Base-by-base conservation (phyloP, 1,140 invertebrate genomes). In the Tribolium castaneum region DNA sequence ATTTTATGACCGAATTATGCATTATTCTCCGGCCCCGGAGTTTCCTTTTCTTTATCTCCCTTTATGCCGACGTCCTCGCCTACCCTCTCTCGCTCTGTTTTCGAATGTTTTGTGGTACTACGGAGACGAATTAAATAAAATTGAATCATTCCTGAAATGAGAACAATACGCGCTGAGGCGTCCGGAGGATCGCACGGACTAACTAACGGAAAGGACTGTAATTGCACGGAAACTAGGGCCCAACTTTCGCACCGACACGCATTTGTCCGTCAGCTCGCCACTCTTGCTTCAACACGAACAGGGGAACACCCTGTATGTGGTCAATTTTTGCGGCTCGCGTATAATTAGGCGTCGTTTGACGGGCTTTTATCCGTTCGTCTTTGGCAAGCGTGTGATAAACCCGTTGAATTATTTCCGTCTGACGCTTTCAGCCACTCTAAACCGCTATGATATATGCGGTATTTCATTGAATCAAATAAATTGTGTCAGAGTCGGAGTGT, bases 1-100 rank as follows among this genome's bases (percentile, higher is more conserved):
- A 86, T 86, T 87, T 87, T 87, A 87, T 84, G 86, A 86, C 83
- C 86, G 83, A 87, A 87, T 87, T 87, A 87, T 87, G 86, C 86
- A 87, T 87, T 87, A 86, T 86, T 84, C 81, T 83, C 81, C 76
- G 30, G 59, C 25, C 59, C 66, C 71, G 59, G 56, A 52, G 72
- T 79, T 78, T 79, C 79, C 78, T 80, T 79, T 82, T 84, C 80
- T 83, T 82, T 80, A 80, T 82, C 78, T 80, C 74, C 74, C 78
- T 81, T 77, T 34, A 52, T 71, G 78, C 75, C 73, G 70, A 39
- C 56, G 56, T 62, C 56, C 59, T 25, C 59, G 30, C 52, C 54
- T 73, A 73, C 52, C 71, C 74, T 79, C 74, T 34, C 34, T 56
- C 66, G 62, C 71, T 30, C 25, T 45, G 75, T 70, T 76, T 76